These are phyloP conservation scores for Goniozus legneri DNA, from an alignment of 1,140 invertebrate genomes.

Conservation along the genomic window DNA sequence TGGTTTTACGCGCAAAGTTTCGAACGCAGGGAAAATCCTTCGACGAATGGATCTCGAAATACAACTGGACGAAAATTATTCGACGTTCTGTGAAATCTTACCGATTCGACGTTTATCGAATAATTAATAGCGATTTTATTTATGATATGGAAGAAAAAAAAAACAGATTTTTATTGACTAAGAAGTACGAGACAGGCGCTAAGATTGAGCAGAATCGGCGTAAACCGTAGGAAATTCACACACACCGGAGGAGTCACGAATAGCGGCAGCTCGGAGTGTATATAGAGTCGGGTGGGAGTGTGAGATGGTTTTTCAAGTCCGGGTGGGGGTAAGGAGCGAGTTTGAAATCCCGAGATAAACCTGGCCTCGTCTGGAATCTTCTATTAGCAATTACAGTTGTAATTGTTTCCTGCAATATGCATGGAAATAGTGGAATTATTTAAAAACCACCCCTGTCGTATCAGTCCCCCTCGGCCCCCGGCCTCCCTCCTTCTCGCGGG, in stretches of 20 bases:
- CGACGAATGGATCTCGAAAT: no score
- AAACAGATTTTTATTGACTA: no score
- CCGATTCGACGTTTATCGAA: no score
- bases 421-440: slow-evolving; percentile 56
- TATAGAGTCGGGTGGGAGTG: neutral
- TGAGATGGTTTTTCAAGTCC: slow-evolving; percentile 13
- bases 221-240: neutral
- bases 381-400: slow-evolving; percentile 57
- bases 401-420: slow-evolving; percentile 57
- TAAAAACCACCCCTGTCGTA: slow-evolving; percentile 47
- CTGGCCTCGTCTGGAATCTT: slow-evolving; percentile 53
- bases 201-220: slow-evolving; percentile 3
- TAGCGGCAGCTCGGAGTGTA: no score
- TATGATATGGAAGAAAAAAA: no score
- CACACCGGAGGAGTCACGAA: neutral
- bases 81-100: no score
- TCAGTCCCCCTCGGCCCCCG: neutral
- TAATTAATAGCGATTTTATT: no score
- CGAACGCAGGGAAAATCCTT: no score
- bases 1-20: no score
- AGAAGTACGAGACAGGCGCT: neutral
- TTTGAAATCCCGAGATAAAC: slow-evolving; percentile 48
- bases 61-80: no score
- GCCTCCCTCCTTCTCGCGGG: neutral
- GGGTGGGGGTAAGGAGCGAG: slow-evolving; percentile 23